Base-by-base conservation (phyloP, 2,797 vertebrate species). In the Morelia viridis region DNA sequence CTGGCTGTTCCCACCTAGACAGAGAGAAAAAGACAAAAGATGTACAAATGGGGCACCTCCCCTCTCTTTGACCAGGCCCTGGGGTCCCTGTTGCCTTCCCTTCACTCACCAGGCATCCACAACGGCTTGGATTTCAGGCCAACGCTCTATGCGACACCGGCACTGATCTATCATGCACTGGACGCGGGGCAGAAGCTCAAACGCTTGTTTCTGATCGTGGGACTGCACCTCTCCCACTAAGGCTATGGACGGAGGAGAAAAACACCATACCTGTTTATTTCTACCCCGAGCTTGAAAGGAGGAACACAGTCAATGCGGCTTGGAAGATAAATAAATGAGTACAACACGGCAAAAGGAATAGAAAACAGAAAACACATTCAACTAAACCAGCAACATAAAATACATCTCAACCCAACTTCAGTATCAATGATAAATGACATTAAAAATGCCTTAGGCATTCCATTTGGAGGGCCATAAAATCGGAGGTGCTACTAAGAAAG, bases 1-100 rank as follows among this genome's bases (percentile, higher is more conserved):
- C 98, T 0, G 98, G 98, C 94, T 97, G 97, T 92, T 98, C 97
- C 98, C 98, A 98, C 98, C 98, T 98, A 89, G 28, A 94, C 35
- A 90, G 35, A 53, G 41, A 57, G 17, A 91, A 93, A 26, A 41
- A 41, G 41, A 93, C 13, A 11, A 28, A 50, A 58, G 76, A 80
- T 46, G 76, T 11, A 80, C 3, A 0, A 24, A 80, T 0, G 19
- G 0, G 9, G 76, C 35, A 11, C 3, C 3, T 68, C 64, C n/a
- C n/a, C n/a, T 31, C n/a, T 35, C 68, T 71, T 7, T 35, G 68
- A 19, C 15, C 31, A 35, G 31, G 13, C 15, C 31, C 68, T 15
- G 9, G 58, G 13, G 26, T 28, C 35, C n/a, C 9, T 0, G 28
- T 8, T 35, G 11, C 5, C 28, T 9, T 31, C 2, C n/a, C 17